Percentiles rank a stretch among this genome's conserved stretches.
These are phyloP conservation scores for Tachycineta bicolor DNA, from an alignment of 2,113 vertebrate species.

Conservation along the genomic window DNA sequence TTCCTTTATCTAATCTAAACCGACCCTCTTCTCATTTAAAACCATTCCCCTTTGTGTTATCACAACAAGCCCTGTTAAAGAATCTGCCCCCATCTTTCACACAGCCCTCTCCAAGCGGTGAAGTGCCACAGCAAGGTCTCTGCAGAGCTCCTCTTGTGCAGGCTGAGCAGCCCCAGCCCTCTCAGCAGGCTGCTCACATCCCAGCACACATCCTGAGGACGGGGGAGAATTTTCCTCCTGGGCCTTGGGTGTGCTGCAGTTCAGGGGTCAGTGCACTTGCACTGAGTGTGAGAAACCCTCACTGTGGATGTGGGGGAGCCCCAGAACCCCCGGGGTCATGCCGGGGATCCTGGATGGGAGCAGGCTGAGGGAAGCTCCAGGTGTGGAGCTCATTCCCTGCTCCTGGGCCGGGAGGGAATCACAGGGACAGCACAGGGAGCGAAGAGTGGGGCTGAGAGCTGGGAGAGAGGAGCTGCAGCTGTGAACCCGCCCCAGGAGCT, in stretches of 20 bases:
- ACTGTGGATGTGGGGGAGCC: background rate
- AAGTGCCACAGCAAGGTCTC: background rate
- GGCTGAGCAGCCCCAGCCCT: background rate
- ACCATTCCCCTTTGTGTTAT: background rate
- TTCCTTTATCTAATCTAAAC: background rate
- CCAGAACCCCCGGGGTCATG: background rate
- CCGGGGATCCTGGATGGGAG: background rate
- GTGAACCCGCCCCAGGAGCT: background rate
- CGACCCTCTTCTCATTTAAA: background rate
- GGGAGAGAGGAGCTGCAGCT: background rate
- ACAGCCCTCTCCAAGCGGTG: background rate
- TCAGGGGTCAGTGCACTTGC: accelerated
- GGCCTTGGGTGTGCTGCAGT: background rate
- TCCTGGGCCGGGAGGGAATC: accelerated
- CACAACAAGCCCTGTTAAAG: background rate
- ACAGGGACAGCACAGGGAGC: background rate
- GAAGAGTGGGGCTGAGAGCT: background rate
- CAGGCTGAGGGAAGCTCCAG: background rate
- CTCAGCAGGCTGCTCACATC: background rate
- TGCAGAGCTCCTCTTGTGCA: background rate
- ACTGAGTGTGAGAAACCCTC: accelerated
- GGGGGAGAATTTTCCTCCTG: accelerated
- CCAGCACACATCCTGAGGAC: background rate
- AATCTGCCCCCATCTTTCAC: background rate
- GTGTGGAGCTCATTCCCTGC: accelerated